A percentile compares a stretch with the other conserved stretches of the same genome.
These are phyloP conservation scores for Seriola quinqueradiata DNA, from an alignment of 2,113 vertebrate species.

Conservation along the genomic window DNA sequence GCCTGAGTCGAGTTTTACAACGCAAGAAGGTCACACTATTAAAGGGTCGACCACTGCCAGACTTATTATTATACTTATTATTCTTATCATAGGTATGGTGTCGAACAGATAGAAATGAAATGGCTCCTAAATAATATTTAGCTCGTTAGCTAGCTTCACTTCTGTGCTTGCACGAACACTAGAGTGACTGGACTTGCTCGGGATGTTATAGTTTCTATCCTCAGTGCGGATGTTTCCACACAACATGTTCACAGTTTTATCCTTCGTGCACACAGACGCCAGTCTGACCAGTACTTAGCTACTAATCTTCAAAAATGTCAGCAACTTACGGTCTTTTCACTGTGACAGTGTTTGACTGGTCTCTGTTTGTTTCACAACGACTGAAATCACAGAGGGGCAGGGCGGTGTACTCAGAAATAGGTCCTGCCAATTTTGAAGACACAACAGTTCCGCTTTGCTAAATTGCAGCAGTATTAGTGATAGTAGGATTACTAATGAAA, in stretches of 20 bases:
- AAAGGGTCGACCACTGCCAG: not conserved
- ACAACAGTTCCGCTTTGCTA: constrained; percentile 55
- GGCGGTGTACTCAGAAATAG: constrained; percentile 18
- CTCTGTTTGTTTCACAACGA: not conserved
- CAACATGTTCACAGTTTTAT: not conserved
- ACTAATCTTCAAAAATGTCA: not conserved
- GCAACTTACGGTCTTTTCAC: constrained; percentile 19
- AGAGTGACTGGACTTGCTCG: not conserved
- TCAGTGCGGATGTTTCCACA: not conserved
- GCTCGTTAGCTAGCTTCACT: not conserved
- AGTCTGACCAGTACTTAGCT: not conserved
- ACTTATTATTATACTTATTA: too few species aligned
- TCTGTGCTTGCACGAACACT: not conserved
- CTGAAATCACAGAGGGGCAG: not conserved
- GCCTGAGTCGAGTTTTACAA: not conserved
- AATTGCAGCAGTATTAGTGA: not conserved
- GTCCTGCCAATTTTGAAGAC: constrained; percentile 24
- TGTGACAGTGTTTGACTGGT: not conserved
- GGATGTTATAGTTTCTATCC: not conserved
- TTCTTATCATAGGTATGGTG: not conserved
- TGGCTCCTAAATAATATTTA: not conserved
- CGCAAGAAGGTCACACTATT: not conserved
- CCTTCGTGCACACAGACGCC: not conserved
- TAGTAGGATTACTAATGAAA: too few species aligned
- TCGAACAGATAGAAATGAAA: not conserved